phyloP scores from a whole-genome alignment of 2,113 vertebrate species.

The Regulus satrapa region DNA sequence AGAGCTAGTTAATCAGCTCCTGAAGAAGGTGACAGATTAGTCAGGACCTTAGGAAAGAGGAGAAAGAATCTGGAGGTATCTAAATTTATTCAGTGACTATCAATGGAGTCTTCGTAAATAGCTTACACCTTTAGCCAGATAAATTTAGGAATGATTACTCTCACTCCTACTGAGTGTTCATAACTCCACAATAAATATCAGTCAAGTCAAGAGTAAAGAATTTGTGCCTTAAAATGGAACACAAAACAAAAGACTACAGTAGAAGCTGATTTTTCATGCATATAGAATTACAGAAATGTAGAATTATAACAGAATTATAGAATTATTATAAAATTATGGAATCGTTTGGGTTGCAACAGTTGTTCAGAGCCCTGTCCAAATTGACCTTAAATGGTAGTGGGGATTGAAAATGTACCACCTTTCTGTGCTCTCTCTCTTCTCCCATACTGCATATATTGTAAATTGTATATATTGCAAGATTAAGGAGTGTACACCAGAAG shows the following conservation, averaged over 20 bases:
- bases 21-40: not conserved
- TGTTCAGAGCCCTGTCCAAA: not conserved
- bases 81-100: not conserved
- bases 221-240: not conserved
- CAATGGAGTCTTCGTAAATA: not conserved
- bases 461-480: not conserved
- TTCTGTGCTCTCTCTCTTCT: not conserved
- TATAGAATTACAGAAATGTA: not conserved
- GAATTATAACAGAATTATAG: not conserved
- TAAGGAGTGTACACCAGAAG: not conserved
- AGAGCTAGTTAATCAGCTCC: not conserved
- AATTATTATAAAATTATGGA: not conserved
- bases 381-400: not conserved
- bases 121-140: not conserved
- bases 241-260: not conserved
- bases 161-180: not conserved
- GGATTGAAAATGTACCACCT: not conserved
- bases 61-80: not conserved
- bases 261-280: not conserved
- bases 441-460: not conserved
- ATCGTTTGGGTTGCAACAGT: not conserved
- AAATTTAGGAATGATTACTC: not conserved
- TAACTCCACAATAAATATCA: not conserved
- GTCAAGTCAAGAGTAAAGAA: not conserved
- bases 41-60: not conserved